phyloP scores from a whole-genome alignment of 2,797 vertebrate species.

The Agapornis canus region DNA sequence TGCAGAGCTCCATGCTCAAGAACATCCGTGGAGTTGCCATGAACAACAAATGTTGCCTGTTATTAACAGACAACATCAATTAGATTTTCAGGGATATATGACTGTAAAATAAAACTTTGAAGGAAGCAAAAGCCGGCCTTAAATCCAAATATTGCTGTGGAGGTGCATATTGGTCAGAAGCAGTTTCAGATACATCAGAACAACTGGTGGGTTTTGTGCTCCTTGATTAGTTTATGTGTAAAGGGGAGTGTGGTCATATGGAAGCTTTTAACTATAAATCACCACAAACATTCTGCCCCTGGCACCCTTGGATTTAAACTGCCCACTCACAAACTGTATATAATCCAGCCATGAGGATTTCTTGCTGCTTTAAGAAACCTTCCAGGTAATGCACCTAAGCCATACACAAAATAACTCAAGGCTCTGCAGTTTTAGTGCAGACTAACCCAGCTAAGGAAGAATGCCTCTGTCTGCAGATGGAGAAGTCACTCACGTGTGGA shows the following conservation, averaged over 20 bases:
- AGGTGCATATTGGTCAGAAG: neutral
- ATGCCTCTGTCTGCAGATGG: neutral
- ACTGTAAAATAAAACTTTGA: neutral
- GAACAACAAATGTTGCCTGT: neutral
- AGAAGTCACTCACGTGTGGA: neutral
- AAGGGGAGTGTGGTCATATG: neutral
- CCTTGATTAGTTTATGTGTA: neutral
- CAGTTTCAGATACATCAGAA: neutral
- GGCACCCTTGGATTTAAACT: neutral
- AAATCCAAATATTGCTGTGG: neutral
- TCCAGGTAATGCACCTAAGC: neutral
- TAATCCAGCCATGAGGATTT: neutral
- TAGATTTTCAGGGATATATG: neutral
- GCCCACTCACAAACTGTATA: neutral
- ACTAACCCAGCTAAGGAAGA: accelerated
- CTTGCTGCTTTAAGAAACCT: neutral
- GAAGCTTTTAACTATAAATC: neutral
- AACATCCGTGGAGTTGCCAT: neutral
- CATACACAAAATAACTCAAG: accelerated
- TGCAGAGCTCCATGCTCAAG: neutral
- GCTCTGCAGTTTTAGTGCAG: neutral
- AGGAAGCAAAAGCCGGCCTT: neutral
- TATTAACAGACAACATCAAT: neutral
- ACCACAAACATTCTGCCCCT: neutral
- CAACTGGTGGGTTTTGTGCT: neutral